These are phyloP conservation scores for Sitta carolinensis DNA, from an alignment of 2,797 vertebrate species.

Conservation along the genomic window DNA sequence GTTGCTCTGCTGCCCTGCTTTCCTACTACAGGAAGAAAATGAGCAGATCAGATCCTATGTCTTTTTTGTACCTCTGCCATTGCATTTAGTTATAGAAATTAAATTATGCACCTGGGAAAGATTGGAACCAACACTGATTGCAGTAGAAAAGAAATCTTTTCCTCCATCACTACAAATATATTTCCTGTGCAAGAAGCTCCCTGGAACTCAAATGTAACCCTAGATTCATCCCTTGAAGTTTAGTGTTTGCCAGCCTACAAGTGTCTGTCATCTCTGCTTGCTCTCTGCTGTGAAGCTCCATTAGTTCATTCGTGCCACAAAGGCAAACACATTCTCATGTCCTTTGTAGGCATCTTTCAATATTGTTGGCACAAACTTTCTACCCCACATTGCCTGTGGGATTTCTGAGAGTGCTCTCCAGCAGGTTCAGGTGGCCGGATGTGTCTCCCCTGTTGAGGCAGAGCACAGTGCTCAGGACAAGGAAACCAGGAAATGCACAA, in stretches of 20 bases:
- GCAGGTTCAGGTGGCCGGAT: neutral
- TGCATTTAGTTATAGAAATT: neutral
- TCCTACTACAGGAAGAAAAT: neutral
- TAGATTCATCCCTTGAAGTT: neutral
- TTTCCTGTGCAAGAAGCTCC: neutral
- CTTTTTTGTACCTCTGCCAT: neutral
- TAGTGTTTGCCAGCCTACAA: neutral
- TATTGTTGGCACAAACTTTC: neutral
- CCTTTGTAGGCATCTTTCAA: neutral
- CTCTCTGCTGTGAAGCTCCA: neutral
- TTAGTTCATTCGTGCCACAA: neutral
- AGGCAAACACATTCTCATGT: neutral
- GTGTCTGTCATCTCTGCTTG: neutral
- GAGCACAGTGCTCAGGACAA: neutral
- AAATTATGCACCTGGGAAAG: neutral
- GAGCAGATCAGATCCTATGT: neutral
- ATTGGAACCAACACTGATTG: neutral
- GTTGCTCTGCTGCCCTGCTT: neutral
- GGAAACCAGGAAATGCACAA: neutral
- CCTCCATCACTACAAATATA: neutral
- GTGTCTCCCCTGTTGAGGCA: neutral
- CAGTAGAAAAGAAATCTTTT: neutral
- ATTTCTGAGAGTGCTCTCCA: conserved; percentile 9
- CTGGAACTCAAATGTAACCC: neutral
- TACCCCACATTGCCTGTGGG: neutral